Conservation (phyloP, 2,888 invertebrate species). For the Dasysyrphus albostriatus region DNA sequence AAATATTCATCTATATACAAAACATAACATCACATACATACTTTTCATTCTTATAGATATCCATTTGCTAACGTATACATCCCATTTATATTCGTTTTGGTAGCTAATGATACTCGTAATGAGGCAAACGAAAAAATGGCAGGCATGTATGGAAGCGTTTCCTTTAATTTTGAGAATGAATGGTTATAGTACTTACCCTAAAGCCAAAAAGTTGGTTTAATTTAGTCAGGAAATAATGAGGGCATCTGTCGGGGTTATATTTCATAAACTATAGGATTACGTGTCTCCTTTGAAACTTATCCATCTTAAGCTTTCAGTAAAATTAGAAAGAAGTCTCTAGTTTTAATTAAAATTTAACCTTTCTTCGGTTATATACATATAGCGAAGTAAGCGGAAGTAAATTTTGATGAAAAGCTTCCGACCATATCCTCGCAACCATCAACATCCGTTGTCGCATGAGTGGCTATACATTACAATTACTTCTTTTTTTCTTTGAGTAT, state of each 20-base stretch:
- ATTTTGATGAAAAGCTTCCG: conserved; percentile 2
- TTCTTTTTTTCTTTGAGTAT: neutral
- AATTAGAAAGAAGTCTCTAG: conserved; percentile 36
- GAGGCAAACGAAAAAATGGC: neutral
- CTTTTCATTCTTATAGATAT: neutral
- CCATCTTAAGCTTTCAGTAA: conserved; percentile 38
- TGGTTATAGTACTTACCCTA: conserved; percentile 7
- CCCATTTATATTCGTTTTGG: conserved; percentile 16
- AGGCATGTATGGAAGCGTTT: conserved; percentile 16
- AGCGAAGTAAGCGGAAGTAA: neutral
- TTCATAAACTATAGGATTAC: conserved; percentile 52
- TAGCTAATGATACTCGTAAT: conserved; percentile 23
- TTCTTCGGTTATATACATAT: neutral
- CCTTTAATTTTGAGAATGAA: conserved; percentile 7
- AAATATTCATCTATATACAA: conserved; percentile 13
- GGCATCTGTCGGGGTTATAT: conserved; percentile 28
- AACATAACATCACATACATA: neutral
- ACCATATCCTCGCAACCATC: neutral
- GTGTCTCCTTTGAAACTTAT: conserved; percentile 49
- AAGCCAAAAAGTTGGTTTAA: conserved; percentile 39
- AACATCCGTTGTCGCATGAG: neutral
- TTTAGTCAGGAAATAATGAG: conserved; percentile 55
- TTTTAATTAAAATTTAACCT: conserved; percentile 30
- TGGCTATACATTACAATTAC: neutral
- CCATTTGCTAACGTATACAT: neutral